These are phyloP conservation scores for Lysandra bellargus DNA, from an alignment of 2,888 invertebrate species.

Conservation along the genomic window DNA sequence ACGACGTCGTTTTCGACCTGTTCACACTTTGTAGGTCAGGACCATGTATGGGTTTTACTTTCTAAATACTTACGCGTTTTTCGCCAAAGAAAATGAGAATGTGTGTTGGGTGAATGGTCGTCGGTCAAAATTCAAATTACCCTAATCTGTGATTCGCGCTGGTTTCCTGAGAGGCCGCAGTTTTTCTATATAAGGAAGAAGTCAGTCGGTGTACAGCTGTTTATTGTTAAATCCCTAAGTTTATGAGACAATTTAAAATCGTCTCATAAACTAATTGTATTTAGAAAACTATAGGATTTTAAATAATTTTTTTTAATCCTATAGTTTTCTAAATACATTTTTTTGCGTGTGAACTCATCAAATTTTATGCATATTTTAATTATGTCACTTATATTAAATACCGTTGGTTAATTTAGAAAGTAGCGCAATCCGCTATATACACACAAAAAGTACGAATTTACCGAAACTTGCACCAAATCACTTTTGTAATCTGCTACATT, in stretches of 20 bases:
- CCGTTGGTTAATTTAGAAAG: constrained; percentile 31
- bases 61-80: constrained; percentile 16
- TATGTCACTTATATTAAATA: constrained; percentile 14
- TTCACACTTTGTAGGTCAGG: constrained; percentile 3
- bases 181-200: background rate
- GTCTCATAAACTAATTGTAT: no score
- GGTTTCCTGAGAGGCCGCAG: background rate
- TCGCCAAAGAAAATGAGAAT: constrained; percentile 21
- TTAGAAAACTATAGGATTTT: no score
- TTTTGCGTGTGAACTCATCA: background rate
- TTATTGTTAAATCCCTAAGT: no score
- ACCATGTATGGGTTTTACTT: constrained; percentile 23
- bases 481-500: constrained; percentile 22
- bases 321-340: no score
- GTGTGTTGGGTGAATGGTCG: background rate
- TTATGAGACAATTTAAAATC: no score
- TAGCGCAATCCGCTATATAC: constrained; percentile 24
- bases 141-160: background rate
- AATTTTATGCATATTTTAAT: constrained; percentile 7
- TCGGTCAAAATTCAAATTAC: background rate
- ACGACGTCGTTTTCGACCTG: background rate
- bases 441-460: constrained; percentile 25
- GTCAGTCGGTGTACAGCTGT: no score
- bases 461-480: constrained; percentile 11
- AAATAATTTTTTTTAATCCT: no score